phyloP scores from a whole-genome alignment of 2,113 vertebrate genomes.

The Suricata suricatta region DNA sequence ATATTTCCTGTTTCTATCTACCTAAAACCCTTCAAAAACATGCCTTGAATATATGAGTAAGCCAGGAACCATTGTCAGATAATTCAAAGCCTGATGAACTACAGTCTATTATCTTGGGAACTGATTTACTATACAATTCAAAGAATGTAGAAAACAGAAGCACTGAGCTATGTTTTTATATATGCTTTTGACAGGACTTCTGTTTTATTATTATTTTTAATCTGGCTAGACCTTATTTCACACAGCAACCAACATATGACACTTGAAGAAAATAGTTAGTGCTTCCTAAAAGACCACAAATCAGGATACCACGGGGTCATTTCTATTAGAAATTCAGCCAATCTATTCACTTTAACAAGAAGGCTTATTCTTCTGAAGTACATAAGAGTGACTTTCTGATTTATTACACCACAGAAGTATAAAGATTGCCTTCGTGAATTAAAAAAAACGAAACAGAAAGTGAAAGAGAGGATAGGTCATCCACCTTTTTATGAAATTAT shows the following conservation, averaged over 20 bases:
- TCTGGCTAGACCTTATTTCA: constrained; percentile 8
- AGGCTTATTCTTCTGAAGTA: neutral
- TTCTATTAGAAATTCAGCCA: neutral
- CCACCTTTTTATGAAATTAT: neutral
- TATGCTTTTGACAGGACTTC: neutral
- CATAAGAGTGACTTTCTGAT: neutral
- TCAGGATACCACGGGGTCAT: neutral
- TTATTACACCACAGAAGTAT: neutral
- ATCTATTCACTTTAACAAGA: neutral
- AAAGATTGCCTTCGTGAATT: neutral
- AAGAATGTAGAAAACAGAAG: neutral
- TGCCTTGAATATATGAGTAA: constrained; percentile 26
- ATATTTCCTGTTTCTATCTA: neutral
- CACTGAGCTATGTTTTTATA: neutral
- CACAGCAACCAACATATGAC: neutral
- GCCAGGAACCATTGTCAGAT: neutral
- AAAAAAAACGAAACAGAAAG: constrained; percentile 26
- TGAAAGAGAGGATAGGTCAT: neutral
- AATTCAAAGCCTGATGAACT: constrained; percentile 47
- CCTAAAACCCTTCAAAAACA: constrained; percentile 44
- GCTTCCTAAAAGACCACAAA: neutral
- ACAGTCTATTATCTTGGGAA: neutral
- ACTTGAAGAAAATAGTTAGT: neutral
- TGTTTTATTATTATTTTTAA: neutral
- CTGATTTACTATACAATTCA: constrained; percentile 21